Percentiles rank a stretch among this genome's conserved stretches.
Evolutionary conservation across 2,113 vertebrate species (phyloP).

Genomic region (Phainopepla nitens): DNA sequence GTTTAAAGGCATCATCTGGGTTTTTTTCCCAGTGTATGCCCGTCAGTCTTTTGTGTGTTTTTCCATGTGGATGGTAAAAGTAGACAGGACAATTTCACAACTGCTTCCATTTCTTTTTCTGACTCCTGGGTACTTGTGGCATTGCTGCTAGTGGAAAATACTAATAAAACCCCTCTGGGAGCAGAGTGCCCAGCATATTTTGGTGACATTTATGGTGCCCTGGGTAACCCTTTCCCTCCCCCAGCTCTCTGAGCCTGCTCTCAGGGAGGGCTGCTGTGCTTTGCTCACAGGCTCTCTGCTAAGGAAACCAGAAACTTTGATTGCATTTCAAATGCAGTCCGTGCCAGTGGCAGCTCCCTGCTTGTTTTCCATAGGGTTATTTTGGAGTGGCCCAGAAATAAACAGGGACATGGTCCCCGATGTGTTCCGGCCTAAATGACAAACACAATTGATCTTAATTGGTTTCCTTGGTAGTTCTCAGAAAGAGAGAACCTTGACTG

Average conservation of each 20-base stretch:
- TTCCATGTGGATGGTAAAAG: slow-evolving; percentile 1
- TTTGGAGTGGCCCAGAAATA: slow-evolving; percentile 43
- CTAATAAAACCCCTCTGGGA: background rate
- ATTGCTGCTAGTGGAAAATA: background rate
- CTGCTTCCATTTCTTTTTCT: background rate
- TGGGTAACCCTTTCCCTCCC: background rate
- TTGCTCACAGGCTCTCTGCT: background rate
- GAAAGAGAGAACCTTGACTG: background rate
- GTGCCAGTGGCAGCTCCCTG: background rate
- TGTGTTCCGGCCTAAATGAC: background rate
- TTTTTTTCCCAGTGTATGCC: background rate
- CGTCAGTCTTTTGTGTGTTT: background rate
- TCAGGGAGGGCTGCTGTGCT: background rate
- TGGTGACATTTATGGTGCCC: background rate
- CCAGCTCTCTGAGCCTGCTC: background rate
- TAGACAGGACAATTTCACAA: slow-evolving; percentile 7
- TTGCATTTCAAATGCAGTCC: background rate
- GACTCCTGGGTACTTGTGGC: background rate
- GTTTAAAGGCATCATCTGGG: background rate
- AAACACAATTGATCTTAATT: background rate
- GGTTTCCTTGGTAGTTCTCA: slow-evolving; percentile 37
- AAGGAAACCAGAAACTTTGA: background rate
- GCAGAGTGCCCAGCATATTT: background rate
- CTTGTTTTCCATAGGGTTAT: slow-evolving; percentile 9
- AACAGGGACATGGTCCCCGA: background rate